These are phyloP conservation scores for Parotocinclus haroldoi DNA, from an alignment of 2,797 vertebrate genomes.

Conservation along the genomic window DNA sequence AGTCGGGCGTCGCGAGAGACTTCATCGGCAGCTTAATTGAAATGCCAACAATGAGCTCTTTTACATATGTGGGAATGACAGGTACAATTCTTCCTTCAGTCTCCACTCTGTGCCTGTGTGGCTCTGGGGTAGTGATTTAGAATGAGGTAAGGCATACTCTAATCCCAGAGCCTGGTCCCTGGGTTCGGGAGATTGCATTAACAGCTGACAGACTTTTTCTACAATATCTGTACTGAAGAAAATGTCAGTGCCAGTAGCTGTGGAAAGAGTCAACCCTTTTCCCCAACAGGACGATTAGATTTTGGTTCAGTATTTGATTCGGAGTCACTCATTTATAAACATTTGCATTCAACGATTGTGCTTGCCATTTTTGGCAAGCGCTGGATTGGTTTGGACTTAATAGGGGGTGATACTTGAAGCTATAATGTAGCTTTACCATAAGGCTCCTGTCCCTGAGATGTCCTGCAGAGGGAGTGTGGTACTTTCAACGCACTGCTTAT, in stretches of 20 bases:
- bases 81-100: slow-evolving; percentile 30
- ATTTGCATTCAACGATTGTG: too few species aligned
- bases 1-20: slow-evolving; percentile 39
- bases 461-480: too few species aligned
- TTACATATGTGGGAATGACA: slow-evolving; percentile 48
- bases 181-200: slow-evolving; percentile 38
- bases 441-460: too few species aligned
- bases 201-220: slow-evolving; percentile 25
- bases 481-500: too few species aligned
- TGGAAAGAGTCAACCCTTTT: background rate
- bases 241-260: slow-evolving; percentile 6
- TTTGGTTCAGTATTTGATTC: background rate
- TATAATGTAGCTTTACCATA: too few species aligned
- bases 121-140: slow-evolving; percentile 27
- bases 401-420: too few species aligned
- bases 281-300: background rate
- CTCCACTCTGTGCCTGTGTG: slow-evolving; percentile 26
- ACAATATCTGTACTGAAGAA: slow-evolving; percentile 19
- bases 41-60: slow-evolving; percentile 47
- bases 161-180: slow-evolving; percentile 38
- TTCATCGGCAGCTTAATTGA: slow-evolving; percentile 46
- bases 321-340: background rate
- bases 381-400: too few species aligned
- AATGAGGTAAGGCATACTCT: slow-evolving; percentile 30
- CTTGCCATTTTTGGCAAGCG: background rate